Evolutionary conservation across 2,888 invertebrate species (phyloP).

Genomic region (Tachystola acroxantha): DNA sequence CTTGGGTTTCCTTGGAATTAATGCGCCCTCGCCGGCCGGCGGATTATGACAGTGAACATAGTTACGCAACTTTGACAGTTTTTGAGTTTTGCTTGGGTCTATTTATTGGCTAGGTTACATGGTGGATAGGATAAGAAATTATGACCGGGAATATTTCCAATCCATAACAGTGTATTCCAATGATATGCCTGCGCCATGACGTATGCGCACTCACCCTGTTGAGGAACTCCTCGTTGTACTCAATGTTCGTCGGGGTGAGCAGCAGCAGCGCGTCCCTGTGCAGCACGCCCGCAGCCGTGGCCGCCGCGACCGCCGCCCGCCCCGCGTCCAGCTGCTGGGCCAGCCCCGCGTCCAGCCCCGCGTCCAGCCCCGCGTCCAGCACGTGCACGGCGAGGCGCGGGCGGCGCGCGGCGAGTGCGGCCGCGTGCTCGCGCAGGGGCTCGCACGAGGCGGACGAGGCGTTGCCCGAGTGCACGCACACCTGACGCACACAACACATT

Average conservation of each 20-base stretch:
- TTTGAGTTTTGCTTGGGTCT: too few relatives aligned
- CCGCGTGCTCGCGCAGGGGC: neutral
- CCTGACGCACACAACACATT: constrained; percentile 6
- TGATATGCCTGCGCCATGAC: too few relatives aligned
- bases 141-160: too few relatives aligned
- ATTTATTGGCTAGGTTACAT: too few relatives aligned
- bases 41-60: too few relatives aligned
- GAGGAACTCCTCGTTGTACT: constrained; percentile 89
- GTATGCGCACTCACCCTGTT: constrained; percentile 93
- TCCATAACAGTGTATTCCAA: too few relatives aligned
- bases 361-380: neutral
- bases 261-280: constrained; percentile 85
- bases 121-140: too few relatives aligned
- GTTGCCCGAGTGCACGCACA: neutral
- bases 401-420: neutral
- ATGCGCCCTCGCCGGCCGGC: too few relatives aligned
- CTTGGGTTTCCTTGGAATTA: too few relatives aligned
- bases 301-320: constrained; percentile 12
- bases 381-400: neutral
- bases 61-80: too few relatives aligned
- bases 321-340: neutral
- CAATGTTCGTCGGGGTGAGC: constrained; percentile 81
- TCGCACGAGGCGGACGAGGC: neutral
- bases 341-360: neutral
- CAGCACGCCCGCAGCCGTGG: constrained; percentile 78